These are phyloP conservation scores for Myiotriccus ornatus DNA, from an alignment of 2,797 vertebrate species.

Conservation along the genomic window DNA sequence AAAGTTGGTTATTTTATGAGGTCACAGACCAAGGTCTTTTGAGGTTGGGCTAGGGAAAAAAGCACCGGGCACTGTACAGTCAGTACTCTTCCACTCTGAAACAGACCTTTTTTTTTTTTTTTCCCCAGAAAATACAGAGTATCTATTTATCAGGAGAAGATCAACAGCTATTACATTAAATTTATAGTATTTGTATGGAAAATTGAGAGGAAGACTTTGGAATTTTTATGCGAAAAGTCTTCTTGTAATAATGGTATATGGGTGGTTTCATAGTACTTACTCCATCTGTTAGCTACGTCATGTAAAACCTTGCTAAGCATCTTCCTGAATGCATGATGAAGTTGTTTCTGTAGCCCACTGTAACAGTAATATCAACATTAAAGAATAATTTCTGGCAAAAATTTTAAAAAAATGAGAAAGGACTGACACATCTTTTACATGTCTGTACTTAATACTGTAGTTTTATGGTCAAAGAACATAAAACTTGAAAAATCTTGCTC, in stretches of 20 bases:
- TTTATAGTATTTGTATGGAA: not conserved
- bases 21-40: slow-evolving; percentile 9
- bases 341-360: not conserved
- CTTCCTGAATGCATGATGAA: not conserved
- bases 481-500: not conserved
- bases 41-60: not conserved
- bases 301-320: not conserved
- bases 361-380: not conserved
- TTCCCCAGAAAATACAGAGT: not conserved
- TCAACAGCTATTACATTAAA: not conserved
- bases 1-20: not conserved
- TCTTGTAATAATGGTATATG: not conserved
- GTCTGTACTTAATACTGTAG: not conserved
- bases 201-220: not conserved
- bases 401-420: not conserved
- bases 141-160: not conserved
- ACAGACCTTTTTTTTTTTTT: not conserved
- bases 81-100: slow-evolving; percentile 32
- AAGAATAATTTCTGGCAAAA: not conserved
- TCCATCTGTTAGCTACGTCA: not conserved
- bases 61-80: not conserved
- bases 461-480: not conserved
- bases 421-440: not conserved
- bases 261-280: not conserved
- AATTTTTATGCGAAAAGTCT: not conserved